phyloP scores from a whole-genome alignment of 2,797 vertebrate species.

The Podargus strigoides region DNA sequence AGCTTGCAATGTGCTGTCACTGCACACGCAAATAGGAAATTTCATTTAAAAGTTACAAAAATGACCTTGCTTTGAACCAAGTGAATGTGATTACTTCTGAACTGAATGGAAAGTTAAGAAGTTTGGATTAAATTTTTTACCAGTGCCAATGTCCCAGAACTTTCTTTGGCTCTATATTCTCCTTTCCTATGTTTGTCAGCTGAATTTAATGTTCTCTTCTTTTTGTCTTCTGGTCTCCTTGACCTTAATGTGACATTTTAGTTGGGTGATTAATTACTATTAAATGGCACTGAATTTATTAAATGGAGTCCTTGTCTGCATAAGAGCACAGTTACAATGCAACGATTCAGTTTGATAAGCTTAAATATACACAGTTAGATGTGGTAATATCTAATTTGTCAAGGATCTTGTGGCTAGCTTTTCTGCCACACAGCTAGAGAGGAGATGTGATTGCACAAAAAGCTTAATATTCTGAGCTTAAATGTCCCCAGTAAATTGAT shows the following conservation, averaged over 20 bases:
- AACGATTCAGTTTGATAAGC: constrained; percentile 79
- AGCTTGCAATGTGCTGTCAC: constrained; percentile 30
- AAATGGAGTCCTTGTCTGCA: constrained; percentile 74
- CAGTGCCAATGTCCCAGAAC: constrained; percentile 61
- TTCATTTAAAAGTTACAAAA: constrained; percentile 57
- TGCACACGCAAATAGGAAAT: constrained; percentile 37
- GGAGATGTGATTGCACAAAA: constrained; percentile 64
- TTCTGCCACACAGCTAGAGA: constrained; percentile 70
- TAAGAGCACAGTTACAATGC: constrained; percentile 72
- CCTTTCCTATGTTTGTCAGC: constrained; percentile 67
- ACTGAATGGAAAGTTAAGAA: constrained; percentile 58
- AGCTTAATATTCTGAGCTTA: constrained; percentile 68
- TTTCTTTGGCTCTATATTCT: constrained; percentile 58
- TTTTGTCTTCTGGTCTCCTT: constrained; percentile 72
- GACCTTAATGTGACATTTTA: constrained; percentile 80
- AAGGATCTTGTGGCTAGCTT: constrained; percentile 70
- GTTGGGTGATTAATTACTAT: constrained; percentile 76
- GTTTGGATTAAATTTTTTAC: constrained; percentile 67
- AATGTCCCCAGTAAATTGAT: constrained; percentile 71
- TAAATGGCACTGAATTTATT: constrained; percentile 74
- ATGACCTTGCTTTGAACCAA: constrained; percentile 65
- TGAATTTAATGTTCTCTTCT: constrained; percentile 68
- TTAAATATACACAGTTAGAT: constrained; percentile 81
- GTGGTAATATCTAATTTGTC: constrained; percentile 81
- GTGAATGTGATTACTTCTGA: constrained; percentile 64